A percentile compares a stretch with the other conserved stretches of the same genome.
Evolutionary conservation across 2,797 vertebrate species (phyloP).

Genomic region (Epinephelus awoara): DNA sequence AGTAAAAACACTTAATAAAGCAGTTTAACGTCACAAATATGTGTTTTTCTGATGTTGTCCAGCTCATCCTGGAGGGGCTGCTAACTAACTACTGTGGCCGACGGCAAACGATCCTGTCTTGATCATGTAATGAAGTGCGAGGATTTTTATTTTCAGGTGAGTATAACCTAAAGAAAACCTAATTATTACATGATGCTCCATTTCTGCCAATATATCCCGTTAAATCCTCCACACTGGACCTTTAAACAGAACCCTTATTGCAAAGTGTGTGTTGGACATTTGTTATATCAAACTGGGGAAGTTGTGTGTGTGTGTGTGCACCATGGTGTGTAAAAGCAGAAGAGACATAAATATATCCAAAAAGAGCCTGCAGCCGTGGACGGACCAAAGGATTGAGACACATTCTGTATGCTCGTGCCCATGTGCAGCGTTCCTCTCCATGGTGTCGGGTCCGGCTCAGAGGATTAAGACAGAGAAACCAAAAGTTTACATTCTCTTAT

Average conservation of each 20-base stretch:
- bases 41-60: no score
- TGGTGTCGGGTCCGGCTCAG: slow-evolving; percentile 12
- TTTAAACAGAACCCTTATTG: not conserved
- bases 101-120: no score
- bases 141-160: no score
- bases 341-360: slow-evolving; percentile 3
- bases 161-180: no score
- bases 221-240: no score
- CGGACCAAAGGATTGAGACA: slow-evolving; percentile 4
- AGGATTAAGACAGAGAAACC: slow-evolving; percentile 30
- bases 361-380: slow-evolving; percentile 14
- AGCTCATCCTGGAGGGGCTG: no score
- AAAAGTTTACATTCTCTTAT: slow-evolving; percentile 31
- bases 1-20: no score
- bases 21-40: no score
- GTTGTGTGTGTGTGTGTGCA: not conserved
- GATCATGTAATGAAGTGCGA: no score
- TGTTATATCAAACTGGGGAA: not conserved
- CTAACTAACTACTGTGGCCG: no score
- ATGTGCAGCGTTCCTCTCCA: slow-evolving; percentile 22
- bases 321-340: not conserved
- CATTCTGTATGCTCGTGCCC: slow-evolving; percentile 26
- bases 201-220: no score
- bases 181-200: no score
- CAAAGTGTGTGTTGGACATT: not conserved